A percentile compares a stretch with the other conserved stretches of the same genome.
These are phyloP conservation scores for Fregata magnificens DNA, from an alignment of 2,113 vertebrate genomes.

Conservation along the genomic window DNA sequence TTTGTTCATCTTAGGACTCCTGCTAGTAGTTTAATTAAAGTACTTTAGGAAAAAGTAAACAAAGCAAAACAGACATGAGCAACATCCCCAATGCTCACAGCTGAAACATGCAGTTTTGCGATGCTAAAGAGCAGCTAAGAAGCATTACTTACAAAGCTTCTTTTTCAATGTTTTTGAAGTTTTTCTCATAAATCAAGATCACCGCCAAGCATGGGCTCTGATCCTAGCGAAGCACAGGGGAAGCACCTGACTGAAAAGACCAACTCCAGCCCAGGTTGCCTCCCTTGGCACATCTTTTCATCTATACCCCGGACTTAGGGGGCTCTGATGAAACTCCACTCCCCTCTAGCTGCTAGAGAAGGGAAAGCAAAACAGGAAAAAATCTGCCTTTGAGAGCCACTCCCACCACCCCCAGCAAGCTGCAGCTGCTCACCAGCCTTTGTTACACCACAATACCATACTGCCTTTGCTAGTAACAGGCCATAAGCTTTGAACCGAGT, in stretches of 20 bases:
- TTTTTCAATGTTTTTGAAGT: not conserved
- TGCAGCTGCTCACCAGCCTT: not conserved
- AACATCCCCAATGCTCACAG: not conserved
- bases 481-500: not conserved
- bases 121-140: not conserved
- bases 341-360: conserved; percentile 8
- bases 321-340: not conserved
- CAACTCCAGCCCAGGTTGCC: not conserved
- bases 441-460: not conserved
- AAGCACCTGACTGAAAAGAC: not conserved
- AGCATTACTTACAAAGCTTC: not conserved
- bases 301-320: accelerated
- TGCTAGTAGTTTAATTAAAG: not conserved
- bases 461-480: not conserved
- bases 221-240: not conserved
- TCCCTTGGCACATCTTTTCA: not conserved
- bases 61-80: not conserved
- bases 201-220: not conserved
- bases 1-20: not conserved
- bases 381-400: not conserved
- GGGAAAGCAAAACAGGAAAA: not conserved
- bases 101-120: not conserved
- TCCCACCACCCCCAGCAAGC: not conserved
- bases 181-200: not conserved
- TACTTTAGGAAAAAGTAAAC: not conserved